A percentile compares a stretch with the other conserved stretches of the same genome.
Evolutionary conservation across 2,888 invertebrate species (phyloP).

Genomic region (Dimorphilus gyrociliatus): DNA sequence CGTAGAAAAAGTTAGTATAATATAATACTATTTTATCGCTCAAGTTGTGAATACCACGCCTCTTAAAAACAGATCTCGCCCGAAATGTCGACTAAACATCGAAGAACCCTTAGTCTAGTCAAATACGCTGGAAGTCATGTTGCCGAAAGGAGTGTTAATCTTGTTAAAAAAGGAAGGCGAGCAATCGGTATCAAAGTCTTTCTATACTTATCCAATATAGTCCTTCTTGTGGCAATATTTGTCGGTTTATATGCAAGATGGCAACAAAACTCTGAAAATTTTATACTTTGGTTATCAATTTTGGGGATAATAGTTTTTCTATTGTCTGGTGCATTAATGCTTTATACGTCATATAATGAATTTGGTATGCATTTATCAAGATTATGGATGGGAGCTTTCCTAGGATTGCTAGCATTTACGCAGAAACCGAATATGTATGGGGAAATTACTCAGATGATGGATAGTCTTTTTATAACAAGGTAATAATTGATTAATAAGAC

Average conservation of each 20-base stretch:
- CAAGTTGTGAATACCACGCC: too few species aligned
- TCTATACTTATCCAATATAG: constrained; percentile 19
- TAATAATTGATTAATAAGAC: too few species aligned
- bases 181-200: constrained; percentile 13
- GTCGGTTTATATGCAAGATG: constrained; percentile 30
- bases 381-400: constrained; percentile 28
- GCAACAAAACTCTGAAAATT: constrained; percentile 16
- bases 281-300: constrained; percentile 20
- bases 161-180: constrained; percentile 5
- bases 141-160: too few species aligned
- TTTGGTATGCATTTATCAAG: constrained; percentile 21
- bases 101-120: too few species aligned
- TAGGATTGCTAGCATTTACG: constrained; percentile 26
- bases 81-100: too few species aligned
- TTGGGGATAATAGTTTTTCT: constrained; percentile 24
- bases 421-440: constrained; percentile 14
- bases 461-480: constrained; percentile 27
- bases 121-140: too few species aligned
- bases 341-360: constrained; percentile 21
- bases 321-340: constrained; percentile 22
- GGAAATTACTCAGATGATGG: constrained; percentile 22
- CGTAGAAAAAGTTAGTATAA: too few species aligned
- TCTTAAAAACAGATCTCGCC: too few species aligned
- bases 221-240: constrained; percentile 23
- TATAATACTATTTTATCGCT: too few species aligned